Base-by-base conservation (phyloP, 2,797 vertebrate species). In the Varecia variegata region DNA sequence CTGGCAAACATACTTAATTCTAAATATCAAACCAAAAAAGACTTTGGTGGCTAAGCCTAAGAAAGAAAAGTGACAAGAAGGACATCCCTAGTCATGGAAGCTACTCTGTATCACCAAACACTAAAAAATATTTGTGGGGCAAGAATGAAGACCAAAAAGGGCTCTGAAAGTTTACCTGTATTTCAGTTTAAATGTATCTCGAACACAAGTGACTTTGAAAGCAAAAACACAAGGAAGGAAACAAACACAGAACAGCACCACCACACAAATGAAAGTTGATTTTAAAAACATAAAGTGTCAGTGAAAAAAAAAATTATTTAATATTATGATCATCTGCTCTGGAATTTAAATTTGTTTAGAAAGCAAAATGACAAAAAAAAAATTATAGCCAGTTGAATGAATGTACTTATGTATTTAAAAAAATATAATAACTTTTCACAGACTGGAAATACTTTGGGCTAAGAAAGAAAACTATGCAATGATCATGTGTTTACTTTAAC, bases 181-280 rank as follows among this genome's bases (percentile, higher is more conserved):
- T 65, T 70, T 60, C 43, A 71, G 50, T 58, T 92, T 85, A 38
- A 73, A 15, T 45, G n/a, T 58, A 35, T 56, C 54, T 84, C 38
- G n/a, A 85, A 70, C 76, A 90, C 47, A 58, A 83, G n/a, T 90
- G 40, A 90, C 91, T 95, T n/a, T 62, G 65, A 81, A 88, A 93
- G 90, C 67, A 74, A 94, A 93, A 94, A 87, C 79, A 92, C 91
- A 93, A 74, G 76, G 88, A 93, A 93, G 94, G 32, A 86, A 94
- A 95, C 92, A 80, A 90, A 97, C 87, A 74, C 73, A 62, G 86
- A 73, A 90, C 54, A 68, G 47, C 73, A 96, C 40, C 38, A 92
- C 96, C 38, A 92, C 96, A 97, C 80, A 85, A 71, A 92, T 88
- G 94, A 89, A 82, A 81, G 67, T 15, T 58, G 94, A 85, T 67